Percentiles rank a stretch among this genome's conserved stretches.
Evolutionary conservation across 2,797 vertebrate species (phyloP).

Genomic region (Poecile montanus): DNA sequence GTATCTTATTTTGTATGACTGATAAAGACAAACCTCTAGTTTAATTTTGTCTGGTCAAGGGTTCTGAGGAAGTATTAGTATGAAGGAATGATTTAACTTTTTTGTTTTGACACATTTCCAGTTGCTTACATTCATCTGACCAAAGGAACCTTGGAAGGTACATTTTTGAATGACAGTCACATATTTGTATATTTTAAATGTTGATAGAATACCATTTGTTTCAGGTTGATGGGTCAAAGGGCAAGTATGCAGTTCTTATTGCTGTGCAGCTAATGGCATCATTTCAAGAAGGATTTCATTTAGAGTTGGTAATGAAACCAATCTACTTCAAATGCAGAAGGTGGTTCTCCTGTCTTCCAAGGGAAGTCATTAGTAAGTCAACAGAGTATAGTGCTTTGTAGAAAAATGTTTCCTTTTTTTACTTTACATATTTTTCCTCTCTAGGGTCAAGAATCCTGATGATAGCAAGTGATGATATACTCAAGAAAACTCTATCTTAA

Average conservation of each 20-base stretch:
- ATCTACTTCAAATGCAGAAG: background rate
- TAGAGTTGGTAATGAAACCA: background rate
- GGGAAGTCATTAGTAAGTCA: background rate
- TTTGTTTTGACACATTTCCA: background rate
- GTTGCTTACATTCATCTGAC: background rate
- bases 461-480: background rate
- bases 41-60: background rate
- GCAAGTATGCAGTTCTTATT: background rate
- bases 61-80: background rate
- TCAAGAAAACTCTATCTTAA: background rate
- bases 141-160: background rate
- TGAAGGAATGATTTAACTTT: background rate
- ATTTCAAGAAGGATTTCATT: slow-evolving; percentile 1
- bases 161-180: background rate
- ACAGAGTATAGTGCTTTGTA: background rate
- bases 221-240: background rate
- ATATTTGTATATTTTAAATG: background rate
- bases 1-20: background rate
- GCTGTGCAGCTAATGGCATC: background rate
- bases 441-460: background rate
- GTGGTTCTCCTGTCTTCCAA: background rate
- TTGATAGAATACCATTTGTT: background rate
- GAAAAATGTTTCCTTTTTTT: background rate
- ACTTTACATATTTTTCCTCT: background rate
- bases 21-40: background rate